Evolutionary conservation across 2,113 vertebrate genomes (phyloP).

Genomic region (Ariopsis seemanni): DNA sequence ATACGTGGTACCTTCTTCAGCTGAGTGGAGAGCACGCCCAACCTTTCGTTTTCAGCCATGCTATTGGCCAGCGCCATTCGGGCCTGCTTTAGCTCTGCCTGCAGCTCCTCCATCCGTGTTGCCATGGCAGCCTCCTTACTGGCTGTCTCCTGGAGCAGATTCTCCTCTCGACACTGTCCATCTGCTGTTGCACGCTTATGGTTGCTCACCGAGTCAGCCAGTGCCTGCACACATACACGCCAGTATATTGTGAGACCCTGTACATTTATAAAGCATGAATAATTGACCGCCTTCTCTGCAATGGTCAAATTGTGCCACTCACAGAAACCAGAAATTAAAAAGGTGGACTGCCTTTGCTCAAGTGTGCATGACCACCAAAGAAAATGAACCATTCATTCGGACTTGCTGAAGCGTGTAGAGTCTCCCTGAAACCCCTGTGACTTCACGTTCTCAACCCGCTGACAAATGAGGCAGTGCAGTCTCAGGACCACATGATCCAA

Average conservation of each 20-base stretch:
- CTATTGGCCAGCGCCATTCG: conserved; percentile 70
- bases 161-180: conserved; percentile 80
- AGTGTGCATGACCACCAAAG: background rate
- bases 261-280: background rate
- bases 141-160: conserved; percentile 76
- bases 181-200: conserved; percentile 80
- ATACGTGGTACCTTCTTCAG: conserved; percentile 73
- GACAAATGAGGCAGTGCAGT: conserved; percentile 17
- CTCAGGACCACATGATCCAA: background rate
- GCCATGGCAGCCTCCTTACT: conserved; percentile 79
- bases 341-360: background rate
- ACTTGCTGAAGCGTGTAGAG: background rate
- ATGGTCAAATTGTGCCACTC: no score
- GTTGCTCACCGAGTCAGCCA: conserved; percentile 78
- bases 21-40: conserved; percentile 65
- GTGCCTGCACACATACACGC: conserved; percentile 68
- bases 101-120: conserved; percentile 75
- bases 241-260: background rate
- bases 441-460: conserved; percentile 19
- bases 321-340: background rate
- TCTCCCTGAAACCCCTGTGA: background rate
- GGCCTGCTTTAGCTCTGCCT: conserved; percentile 74
- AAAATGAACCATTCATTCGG: conserved; percentile 17
- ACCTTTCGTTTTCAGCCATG: conserved; percentile 74
- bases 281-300: background rate